Conservation (phyloP, 2,797 vertebrate species). For the Chaenodraco wilsoni region DNA sequence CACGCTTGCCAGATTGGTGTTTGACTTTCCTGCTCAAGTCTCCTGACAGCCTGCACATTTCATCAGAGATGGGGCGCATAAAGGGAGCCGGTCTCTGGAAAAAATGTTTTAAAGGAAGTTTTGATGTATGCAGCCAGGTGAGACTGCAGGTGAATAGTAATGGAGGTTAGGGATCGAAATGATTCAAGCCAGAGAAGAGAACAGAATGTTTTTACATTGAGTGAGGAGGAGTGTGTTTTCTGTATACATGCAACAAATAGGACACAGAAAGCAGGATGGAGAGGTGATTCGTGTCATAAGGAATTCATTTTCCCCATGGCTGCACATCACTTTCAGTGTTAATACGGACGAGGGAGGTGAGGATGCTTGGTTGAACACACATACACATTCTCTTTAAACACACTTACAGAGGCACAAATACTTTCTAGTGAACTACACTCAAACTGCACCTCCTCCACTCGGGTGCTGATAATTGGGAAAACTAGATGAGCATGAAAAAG, state of each 20-base stretch:
- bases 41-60: constrained; percentile 49
- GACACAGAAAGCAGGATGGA: constrained; percentile 11
- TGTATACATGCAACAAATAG: constrained; percentile 3
- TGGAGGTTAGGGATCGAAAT: constrained; percentile 18
- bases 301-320: constrained; percentile 69
- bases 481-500: constrained; percentile 21
- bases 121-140: constrained; percentile 55
- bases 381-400: constrained; percentile 8
- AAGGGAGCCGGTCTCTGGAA: constrained; percentile 20
- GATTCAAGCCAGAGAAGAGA: constrained; percentile 1
- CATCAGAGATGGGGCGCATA: constrained; percentile 30
- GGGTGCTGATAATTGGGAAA: constrained; percentile 32
- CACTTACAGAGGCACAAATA: constrained; percentile 17
- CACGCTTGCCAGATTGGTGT: constrained; percentile 42
- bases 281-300: constrained; percentile 38
- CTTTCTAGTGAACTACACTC: not conserved
- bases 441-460: constrained; percentile 22
- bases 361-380: constrained; percentile 31
- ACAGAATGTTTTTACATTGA: constrained; percentile 10
- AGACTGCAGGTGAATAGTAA: constrained; percentile 59
- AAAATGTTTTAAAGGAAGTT: constrained; percentile 35
- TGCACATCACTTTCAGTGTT: constrained; percentile 47
- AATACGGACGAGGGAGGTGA: constrained; percentile 18
- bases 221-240: constrained; percentile 6
- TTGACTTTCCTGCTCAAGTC: constrained; percentile 51